A percentile compares a stretch with the other conserved stretches of the same genome.
These are phyloP conservation scores for Cynopterus sphinx DNA, from an alignment of 2,797 vertebrate species.

Conservation along the genomic window DNA sequence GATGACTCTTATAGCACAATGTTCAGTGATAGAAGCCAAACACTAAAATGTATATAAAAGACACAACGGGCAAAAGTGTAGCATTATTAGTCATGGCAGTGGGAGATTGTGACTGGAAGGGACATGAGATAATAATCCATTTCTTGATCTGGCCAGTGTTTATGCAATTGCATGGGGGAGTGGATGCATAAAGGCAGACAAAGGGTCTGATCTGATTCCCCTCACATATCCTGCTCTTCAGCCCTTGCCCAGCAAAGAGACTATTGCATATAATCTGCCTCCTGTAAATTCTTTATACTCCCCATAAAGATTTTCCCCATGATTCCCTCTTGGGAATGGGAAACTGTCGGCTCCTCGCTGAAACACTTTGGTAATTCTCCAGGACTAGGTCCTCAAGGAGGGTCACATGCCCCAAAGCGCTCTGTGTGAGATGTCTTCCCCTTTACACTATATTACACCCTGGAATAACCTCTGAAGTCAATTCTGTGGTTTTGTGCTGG, in stretches of 20 bases:
- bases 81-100: neutral
- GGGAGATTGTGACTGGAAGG: neutral
- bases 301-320: neutral
- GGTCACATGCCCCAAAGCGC: neutral
- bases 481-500: neutral
- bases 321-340: neutral
- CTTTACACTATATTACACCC: too few relatives aligned
- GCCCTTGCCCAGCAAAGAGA: neutral
- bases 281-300: neutral
- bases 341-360: neutral
- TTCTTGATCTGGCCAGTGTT: neutral
- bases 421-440: neutral
- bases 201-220: neutral
- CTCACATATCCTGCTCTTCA: neutral
- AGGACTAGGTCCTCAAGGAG: neutral
- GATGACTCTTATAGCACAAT: neutral
- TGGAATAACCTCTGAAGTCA: neutral
- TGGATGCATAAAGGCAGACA: neutral
- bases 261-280: neutral
- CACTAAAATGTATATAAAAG: neutral
- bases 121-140: neutral
- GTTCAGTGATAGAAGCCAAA: neutral
- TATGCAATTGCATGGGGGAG: neutral
- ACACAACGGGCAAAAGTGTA: neutral
- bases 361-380: neutral